These are phyloP conservation scores for Odontamblyopus rebecca DNA, from an alignment of 2,797 vertebrate species.

Conservation along the genomic window DNA sequence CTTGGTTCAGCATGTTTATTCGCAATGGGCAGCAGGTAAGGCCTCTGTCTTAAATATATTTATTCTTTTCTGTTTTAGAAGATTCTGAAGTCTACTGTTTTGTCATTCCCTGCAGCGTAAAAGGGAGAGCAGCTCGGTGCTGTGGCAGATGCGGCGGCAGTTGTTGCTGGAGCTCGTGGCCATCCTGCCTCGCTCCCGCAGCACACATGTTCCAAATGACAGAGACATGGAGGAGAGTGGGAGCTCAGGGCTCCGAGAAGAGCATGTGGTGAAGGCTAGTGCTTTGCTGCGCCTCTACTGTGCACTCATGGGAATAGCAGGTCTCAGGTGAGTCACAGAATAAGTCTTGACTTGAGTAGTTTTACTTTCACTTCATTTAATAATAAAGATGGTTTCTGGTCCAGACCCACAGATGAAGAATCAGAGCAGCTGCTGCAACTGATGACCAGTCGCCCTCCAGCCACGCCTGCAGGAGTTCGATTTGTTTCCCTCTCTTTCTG, in stretches of 20 bases:
- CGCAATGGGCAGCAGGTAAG: slow-evolving; percentile 96
- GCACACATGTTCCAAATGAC: slow-evolving; percentile 84
- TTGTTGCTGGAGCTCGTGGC: slow-evolving; percentile 94
- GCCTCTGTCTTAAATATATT: neutral
- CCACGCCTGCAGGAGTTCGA: slow-evolving; percentile 94
- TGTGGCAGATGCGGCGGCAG: slow-evolving; percentile 98
- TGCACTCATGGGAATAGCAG: slow-evolving; percentile 97
- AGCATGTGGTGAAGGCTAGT: slow-evolving; percentile 97
- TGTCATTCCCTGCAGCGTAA: slow-evolving; percentile 80
- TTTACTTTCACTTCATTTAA: neutral
- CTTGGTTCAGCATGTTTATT: slow-evolving; percentile 99
- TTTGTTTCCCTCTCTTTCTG: slow-evolving; percentile 97
- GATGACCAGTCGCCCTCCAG: slow-evolving; percentile 97
- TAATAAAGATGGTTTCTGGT: neutral
- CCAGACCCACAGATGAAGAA: slow-evolving; percentile 95
- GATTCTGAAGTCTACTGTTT: neutral
- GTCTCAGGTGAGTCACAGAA: slow-evolving; percentile 85
- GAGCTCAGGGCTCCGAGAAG: slow-evolving; percentile 89
- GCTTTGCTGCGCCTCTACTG: slow-evolving; percentile 94
- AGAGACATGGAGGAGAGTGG: slow-evolving; percentile 79
- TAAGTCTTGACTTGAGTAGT: neutral
- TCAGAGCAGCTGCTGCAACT: slow-evolving; percentile 93
- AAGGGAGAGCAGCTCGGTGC: slow-evolving; percentile 91
- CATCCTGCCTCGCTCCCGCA: slow-evolving; percentile 92
- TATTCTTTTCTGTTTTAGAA: neutral